These are phyloP conservation scores for Pocillopora damicornis DNA, from an alignment of 64 coral and sea anemone species.

Conservation along the genomic window DNA sequence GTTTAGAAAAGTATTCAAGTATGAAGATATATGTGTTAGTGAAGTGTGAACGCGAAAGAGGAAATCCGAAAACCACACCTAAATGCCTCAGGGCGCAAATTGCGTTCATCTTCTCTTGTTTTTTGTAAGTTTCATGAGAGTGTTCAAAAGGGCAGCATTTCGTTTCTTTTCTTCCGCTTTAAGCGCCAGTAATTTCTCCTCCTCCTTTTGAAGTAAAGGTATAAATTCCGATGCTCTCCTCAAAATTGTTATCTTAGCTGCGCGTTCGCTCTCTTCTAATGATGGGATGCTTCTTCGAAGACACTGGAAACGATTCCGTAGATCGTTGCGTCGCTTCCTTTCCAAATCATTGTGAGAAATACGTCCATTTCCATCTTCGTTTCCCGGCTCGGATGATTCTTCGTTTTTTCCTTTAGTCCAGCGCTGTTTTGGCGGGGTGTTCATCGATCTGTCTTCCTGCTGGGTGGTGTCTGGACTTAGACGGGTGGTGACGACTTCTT, in stretches of 20 bases:
- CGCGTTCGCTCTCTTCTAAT: constrained; percentile 51
- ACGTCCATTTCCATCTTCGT: constrained; percentile 41
- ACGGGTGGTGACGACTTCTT: neutral
- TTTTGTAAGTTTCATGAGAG: constrained; percentile 56
- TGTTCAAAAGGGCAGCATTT: constrained; percentile 63
- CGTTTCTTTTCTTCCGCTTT: constrained; percentile 60
- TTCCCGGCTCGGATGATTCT: constrained; percentile 39
- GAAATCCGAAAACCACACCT: too few relatives aligned
- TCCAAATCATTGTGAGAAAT: constrained; percentile 85
- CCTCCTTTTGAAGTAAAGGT: constrained; percentile 48
- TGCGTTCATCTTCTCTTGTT: constrained; percentile 12
- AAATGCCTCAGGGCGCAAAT: neutral
- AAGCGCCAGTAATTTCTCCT: constrained; percentile 33
- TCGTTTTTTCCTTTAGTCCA: constrained; percentile 5
- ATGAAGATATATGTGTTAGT: too few relatives aligned
- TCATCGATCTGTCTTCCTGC: neutral
- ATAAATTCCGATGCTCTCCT: constrained; percentile 62
- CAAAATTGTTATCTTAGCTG: constrained; percentile 76
- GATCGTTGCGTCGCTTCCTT: constrained; percentile 71
- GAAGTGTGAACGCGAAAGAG: too few relatives aligned
- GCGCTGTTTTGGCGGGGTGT: constrained; percentile 18
- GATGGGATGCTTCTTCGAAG: constrained; percentile 61
- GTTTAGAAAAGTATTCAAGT: neutral
- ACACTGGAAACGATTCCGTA: constrained; percentile 68
- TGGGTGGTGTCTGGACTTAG: neutral